phyloP scores from a whole-genome alignment of 1,140 invertebrate genomes.

The Latrodectus geometricus region DNA sequence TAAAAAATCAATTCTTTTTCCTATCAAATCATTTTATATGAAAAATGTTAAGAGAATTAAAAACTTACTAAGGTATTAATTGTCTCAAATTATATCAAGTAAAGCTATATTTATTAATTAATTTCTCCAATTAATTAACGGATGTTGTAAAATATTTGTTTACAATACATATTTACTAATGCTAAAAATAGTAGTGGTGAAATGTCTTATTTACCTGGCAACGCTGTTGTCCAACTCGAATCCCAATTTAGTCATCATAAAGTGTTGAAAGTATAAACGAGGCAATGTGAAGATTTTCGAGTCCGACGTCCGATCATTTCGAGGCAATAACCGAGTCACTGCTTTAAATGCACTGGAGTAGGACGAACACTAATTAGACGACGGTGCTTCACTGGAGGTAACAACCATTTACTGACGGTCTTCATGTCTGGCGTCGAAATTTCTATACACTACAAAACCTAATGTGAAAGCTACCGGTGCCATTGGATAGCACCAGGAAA shows the following conservation, averaged over 20 bases:
- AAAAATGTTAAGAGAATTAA: no score
- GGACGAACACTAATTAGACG: constrained; percentile 47
- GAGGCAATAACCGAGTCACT: constrained; percentile 4
- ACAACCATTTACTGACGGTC: constrained; percentile 50
- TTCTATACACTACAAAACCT: constrained; percentile 1
- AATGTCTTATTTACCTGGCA: constrained; percentile 35
- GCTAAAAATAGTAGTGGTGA: no score
- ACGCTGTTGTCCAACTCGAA: constrained; percentile 34
- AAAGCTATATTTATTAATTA: no score
- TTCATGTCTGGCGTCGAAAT: constrained; percentile 22
- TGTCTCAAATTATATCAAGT: no score
- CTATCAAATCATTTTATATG: no score
- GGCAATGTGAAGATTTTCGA: constrained; percentile 26
- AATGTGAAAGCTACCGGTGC: constrained; percentile 39
- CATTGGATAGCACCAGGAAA: constrained; percentile 37
- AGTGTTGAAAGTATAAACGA: constrained; percentile 9
- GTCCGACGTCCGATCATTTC: constrained; percentile 41
- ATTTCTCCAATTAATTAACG: no score
- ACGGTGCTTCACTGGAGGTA: constrained; percentile 56
- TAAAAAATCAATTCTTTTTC: no score
- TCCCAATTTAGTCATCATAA: constrained; percentile 32
- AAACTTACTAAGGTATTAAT: no score
- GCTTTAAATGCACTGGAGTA: constrained; percentile 50
- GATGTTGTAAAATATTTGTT: no score
- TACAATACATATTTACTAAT: no score